Evolutionary conservation across 2,113 vertebrate species (phyloP).

Genomic region (Acanthochromis polyacanthus): DNA sequence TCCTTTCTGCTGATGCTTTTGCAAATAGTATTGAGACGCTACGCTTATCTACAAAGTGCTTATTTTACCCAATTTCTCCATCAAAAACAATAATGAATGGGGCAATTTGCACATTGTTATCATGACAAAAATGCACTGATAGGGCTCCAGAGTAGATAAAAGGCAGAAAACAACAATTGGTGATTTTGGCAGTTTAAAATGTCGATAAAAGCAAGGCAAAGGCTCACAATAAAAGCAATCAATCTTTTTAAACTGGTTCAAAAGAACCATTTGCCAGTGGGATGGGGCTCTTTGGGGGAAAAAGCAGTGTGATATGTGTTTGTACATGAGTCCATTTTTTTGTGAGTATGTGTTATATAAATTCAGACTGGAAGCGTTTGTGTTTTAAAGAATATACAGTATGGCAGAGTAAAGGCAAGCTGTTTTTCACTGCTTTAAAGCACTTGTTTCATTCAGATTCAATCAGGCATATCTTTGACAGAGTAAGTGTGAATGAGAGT

Average conservation of each 20-base stretch:
- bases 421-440: conserved; percentile 40
- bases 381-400: conserved; percentile 36
- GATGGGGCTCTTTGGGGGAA: conserved; percentile 40
- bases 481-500: conserved; percentile 30
- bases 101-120: conserved; percentile 75
- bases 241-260: conserved; percentile 68
- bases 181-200: conserved; percentile 67
- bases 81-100: conserved; percentile 74
- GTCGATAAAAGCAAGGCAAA: conserved; percentile 65
- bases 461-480: conserved; percentile 60
- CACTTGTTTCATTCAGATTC: conserved; percentile 67
- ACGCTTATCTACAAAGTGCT: conserved; percentile 79
- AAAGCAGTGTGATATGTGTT: conserved; percentile 11
- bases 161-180: conserved; percentile 65
- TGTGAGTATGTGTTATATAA: conserved; percentile 34
- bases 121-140: conserved; percentile 68
- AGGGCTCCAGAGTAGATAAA: conserved; percentile 71
- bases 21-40: conserved; percentile 64
- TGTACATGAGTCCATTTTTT: conserved; percentile 21
- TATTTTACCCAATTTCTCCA: conserved; percentile 73
- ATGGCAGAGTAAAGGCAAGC: conserved; percentile 11
- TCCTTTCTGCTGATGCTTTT: conserved; percentile 63
- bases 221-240: conserved; percentile 69
- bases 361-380: conserved; percentile 39
- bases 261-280: conserved; percentile 63